Evolutionary conservation across 2,113 vertebrate species (phyloP).

Genomic region (Rhagologus leucostigma): DNA sequence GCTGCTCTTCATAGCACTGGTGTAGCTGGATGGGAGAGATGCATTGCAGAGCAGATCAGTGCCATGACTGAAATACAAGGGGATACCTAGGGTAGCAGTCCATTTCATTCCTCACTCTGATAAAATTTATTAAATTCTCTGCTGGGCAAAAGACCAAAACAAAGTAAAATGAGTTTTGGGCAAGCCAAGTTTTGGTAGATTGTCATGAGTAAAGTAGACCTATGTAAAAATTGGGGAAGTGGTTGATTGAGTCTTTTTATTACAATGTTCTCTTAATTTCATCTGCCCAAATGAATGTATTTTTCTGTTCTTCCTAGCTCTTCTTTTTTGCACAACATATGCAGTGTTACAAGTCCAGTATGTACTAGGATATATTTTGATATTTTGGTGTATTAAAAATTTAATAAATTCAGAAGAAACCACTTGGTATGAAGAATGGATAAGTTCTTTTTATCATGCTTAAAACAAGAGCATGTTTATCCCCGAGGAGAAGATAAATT

Average conservation of each 20-base stretch:
- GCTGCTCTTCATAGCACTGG: background rate
- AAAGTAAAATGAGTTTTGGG: background rate
- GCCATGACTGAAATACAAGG: background rate
- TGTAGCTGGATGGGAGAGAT: background rate
- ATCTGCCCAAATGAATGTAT: background rate
- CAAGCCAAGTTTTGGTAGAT: background rate
- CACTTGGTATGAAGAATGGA: background rate
- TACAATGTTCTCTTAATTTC: background rate
- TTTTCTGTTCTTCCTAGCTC: background rate
- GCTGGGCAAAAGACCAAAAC: background rate
- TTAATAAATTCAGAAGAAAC: background rate
- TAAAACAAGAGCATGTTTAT: background rate
- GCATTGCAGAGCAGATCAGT: background rate
- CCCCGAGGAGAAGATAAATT: background rate
- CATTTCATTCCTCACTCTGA: background rate
- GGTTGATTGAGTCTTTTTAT: background rate
- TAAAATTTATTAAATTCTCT: background rate
- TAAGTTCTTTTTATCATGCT: background rate
- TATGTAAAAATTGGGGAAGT: background rate
- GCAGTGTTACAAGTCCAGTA: background rate
- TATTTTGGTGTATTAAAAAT: background rate
- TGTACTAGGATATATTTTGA: background rate
- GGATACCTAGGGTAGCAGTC: background rate
- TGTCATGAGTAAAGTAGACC: background rate
- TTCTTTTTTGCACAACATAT: background rate